Evolutionary conservation across 2,888 invertebrate species (phyloP), one percentile per base, ranked within the genome.

Genomic region (Nezara viridula): DNA sequence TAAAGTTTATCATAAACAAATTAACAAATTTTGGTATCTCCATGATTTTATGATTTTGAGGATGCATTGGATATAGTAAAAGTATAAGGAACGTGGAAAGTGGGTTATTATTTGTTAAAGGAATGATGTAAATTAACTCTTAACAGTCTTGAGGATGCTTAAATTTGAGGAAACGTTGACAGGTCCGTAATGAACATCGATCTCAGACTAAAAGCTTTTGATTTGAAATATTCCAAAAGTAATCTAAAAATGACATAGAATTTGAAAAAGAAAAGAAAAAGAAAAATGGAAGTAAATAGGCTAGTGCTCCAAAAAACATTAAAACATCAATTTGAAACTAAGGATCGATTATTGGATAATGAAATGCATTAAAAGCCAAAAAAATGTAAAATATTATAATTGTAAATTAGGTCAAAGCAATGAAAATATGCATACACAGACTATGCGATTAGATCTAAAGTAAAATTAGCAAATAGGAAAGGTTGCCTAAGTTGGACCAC

Each of bases 371-470:
- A 49, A 77, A 88, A 77, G 88, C 77, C 32, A 81, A 77, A 47
- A n/a, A 81, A 77, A 81, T 88, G 27, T 88, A 88, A 77, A 32
- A 73, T 77, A 77, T 73, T 47, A 27, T 88, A 81, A 88, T 47
- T 88, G 14, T 77, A 50, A 86, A 66, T 77, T 49, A 77, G 44
- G 32, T 77, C 32, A 47, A 88, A 88, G 81, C 77, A 49, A 32
- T 88, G 37, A 88, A 60, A 77, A 81, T 88, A 88, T 88, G 88
- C 88, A 88, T 81, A 47, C 88, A 81, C 81, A 88, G 19, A 88
- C 88, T 88, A 88, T 88, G 88, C 88, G 77, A 81, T 87, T 87
- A 88, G 27, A 12, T 77, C 88, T 88, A 88, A 81, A 86, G 44
- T 37, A 88, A 49, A 77, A 49, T 77, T 81, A 88, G 88, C 88